These are phyloP conservation scores for Coenonympha glycerion DNA, from an alignment of 2,888 invertebrate species.

Conservation along the genomic window DNA sequence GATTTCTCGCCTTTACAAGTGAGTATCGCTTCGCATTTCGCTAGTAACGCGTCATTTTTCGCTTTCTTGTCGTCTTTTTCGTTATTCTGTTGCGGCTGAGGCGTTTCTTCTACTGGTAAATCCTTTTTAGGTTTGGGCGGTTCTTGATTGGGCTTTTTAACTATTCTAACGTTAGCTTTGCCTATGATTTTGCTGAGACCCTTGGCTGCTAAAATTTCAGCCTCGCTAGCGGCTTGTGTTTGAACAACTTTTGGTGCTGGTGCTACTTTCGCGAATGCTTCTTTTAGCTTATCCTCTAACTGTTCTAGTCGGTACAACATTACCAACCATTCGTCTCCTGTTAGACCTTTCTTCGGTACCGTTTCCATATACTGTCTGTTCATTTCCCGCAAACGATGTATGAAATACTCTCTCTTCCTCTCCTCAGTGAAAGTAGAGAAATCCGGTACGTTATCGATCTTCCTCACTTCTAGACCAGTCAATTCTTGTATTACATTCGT, in stretches of 20 bases:
- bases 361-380: conserved; percentile 59
- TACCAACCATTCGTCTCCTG: conserved; percentile 63
- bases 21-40: conserved; percentile 60
- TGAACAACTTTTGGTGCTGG: conserved; percentile 36
- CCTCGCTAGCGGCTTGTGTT: conserved; percentile 48
- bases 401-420: conserved; percentile 54
- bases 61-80: conserved; percentile 37
- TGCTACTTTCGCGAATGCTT: conserved; percentile 44
- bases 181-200: conserved; percentile 67
- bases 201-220: conserved; percentile 64
- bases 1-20: conserved; percentile 60
- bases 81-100: conserved; percentile 18
- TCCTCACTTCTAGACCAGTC: conserved; percentile 48
- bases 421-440: conserved; percentile 43
- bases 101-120: conserved; percentile 21
- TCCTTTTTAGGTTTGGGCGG: conserved; percentile 37
- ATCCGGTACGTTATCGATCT: conserved; percentile 44
- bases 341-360: conserved; percentile 51
- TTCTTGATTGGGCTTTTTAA: conserved; percentile 28
- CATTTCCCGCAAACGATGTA: conserved; percentile 49
- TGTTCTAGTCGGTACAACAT: conserved; percentile 59
- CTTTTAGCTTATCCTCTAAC: conserved; percentile 50
- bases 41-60: conserved; percentile 52
- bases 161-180: conserved; percentile 43
- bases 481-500: conserved; percentile 57